Evolutionary conservation across 2,113 vertebrate species (phyloP), one percentile per base, ranked within the genome.

Genomic region (Lota lota): DNA sequence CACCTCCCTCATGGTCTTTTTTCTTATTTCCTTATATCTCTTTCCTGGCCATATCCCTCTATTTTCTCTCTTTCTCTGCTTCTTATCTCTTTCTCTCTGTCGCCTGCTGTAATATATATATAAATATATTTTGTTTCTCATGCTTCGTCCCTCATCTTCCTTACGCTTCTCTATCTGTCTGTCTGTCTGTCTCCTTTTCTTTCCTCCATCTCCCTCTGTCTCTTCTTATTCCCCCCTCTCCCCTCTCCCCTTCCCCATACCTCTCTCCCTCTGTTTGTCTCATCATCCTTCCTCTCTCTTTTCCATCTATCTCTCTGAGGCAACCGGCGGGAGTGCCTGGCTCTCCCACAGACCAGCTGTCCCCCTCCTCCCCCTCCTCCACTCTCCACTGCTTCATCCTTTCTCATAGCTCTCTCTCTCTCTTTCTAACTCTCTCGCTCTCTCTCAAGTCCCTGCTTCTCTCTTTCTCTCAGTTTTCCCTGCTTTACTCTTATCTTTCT

Each of bases 301-400:
- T 5, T 22, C 40, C 19, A 59, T 66, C 21, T 11, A 22, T 68
- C 70, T 75, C 69, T 66, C 66, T 53, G 68, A 60, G 77, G 72
- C 58, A 72, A 82, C 77, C 85, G 84, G 75, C 79, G 78, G 81
- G 22, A 72, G 66, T 75, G 64, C 63, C 51, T 75, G 76, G 67
- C 72, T 83, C 61, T 81, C 74, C 82, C 70, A 67, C 71, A 70
- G 63, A 66, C 78, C 81, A 84, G 76, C 85, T 82, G 80, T 81
- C 67, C 74, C 82, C 17, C 53, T 53, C 51, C 51, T 12, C 51
- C 28, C 7, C 28, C 28, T 47, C 40, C 40, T 47, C 40, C 40
- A 47, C 40, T 47, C 40, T 47, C 12, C 40, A 47, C 40, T 47
- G 40, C 7, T 47, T 2, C 1, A 47, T 47, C 40, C 40, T 47